These are phyloP conservation scores for Protonemura montana DNA, from an alignment of 2,888 invertebrate genomes.

Conservation along the genomic window DNA sequence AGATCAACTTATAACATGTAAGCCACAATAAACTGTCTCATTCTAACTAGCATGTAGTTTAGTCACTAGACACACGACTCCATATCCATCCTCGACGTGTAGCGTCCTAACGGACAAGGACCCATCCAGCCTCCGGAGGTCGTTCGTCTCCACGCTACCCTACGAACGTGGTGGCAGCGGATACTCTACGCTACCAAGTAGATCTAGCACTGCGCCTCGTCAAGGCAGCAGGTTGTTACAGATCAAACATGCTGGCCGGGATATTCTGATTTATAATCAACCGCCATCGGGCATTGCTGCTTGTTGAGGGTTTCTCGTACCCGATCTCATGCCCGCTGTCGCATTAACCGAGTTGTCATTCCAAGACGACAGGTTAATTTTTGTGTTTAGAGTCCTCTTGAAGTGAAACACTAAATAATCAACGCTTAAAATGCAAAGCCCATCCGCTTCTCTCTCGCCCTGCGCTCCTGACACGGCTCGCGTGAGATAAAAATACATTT, in stretches of 20 bases:
- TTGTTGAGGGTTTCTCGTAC: not conserved
- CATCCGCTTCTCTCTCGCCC: not conserved
- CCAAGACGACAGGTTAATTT: not conserved
- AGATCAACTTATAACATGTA: too few relatives aligned
- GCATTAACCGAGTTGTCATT: not conserved
- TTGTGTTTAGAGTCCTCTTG: not conserved
- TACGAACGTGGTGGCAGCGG: too few relatives aligned
- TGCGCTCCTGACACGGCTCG: not conserved
- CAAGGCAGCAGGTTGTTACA: too few relatives aligned
- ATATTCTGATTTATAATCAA: not conserved
- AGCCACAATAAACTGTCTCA: too few relatives aligned
- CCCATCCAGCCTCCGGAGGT: too few relatives aligned
- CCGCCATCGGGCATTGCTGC: not conserved
- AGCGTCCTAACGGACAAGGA: too few relatives aligned
- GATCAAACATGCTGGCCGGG: not conserved
- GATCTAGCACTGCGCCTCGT: too few relatives aligned
- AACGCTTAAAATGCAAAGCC: not conserved
- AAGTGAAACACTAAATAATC: slow-evolving; percentile 7
- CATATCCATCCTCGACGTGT: too few relatives aligned
- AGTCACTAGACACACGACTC: too few relatives aligned
- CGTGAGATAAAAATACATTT: not conserved
- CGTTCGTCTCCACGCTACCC: too few relatives aligned
- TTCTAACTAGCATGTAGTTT: too few relatives aligned
- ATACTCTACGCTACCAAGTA: too few relatives aligned
- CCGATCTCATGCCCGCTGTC: not conserved